Conservation (phyloP, 2,113 vertebrate genomes). For the Suricata suricatta region DNA sequence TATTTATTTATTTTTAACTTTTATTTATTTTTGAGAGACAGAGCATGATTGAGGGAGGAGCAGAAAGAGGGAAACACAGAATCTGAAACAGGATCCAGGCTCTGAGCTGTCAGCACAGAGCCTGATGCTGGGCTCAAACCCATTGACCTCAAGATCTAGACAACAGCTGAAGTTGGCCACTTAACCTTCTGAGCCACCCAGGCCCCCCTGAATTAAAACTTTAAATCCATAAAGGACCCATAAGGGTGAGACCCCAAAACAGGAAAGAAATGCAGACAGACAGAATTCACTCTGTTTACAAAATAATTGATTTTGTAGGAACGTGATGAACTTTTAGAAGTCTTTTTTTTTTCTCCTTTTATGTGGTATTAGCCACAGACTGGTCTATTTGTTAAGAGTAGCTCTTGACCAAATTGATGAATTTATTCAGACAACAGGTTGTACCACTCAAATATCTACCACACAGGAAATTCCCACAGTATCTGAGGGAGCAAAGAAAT, state of each 20-base stretch:
- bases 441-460: neutral
- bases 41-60: too few relatives aligned
- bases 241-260: neutral
- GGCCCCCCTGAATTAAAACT: neutral
- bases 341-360: neutral
- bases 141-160: too few relatives aligned
- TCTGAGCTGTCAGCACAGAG: too few relatives aligned
- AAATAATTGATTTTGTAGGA: neutral
- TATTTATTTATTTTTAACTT: too few relatives aligned
- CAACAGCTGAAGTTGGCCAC: too few relatives aligned
- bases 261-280: neutral
- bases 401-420: neutral
- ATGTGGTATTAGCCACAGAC: neutral
- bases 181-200: too few relatives aligned
- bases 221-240: slow-evolving; percentile 18
- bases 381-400: neutral
- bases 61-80: too few relatives aligned
- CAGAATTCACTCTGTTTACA: neutral
- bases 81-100: too few relatives aligned
- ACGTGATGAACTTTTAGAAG: neutral
- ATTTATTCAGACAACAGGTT: neutral
- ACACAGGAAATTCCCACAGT: neutral
- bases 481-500: neutral
- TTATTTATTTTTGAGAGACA: too few relatives aligned
- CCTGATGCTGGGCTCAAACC: too few relatives aligned